Evolutionary conservation across 1,140 invertebrate species (phyloP).

Genomic region (Sarcophaga peregrina): DNA sequence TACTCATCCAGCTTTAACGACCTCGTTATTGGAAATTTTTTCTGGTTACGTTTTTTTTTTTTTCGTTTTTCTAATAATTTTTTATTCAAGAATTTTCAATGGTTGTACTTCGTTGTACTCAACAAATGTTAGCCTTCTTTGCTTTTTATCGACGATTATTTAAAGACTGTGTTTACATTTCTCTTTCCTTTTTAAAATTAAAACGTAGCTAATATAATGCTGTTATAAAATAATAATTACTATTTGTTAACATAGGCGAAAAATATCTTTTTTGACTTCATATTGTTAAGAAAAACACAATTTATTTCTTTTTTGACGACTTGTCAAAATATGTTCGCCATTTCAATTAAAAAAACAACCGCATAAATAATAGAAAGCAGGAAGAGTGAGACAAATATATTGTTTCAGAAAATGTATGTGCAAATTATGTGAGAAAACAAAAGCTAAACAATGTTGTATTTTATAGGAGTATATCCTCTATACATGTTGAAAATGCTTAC

Average conservation of each 20-base stretch:
- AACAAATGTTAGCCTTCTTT: background rate
- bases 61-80: background rate
- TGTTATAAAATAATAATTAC: too few species aligned
- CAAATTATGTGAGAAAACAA: constrained; percentile 10
- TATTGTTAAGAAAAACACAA: constrained; percentile 16
- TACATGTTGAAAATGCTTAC: background rate
- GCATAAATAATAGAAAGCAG: background rate
- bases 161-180: background rate
- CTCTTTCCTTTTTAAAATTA: background rate
- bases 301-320: background rate
- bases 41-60: background rate
- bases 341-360: constrained; percentile 4
- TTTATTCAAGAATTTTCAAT: background rate
- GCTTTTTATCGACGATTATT: background rate
- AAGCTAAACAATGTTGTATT: background rate
- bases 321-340: constrained; percentile 23
- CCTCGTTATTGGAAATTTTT: background rate
- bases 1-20: background rate
- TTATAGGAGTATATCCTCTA: background rate
- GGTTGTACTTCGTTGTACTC: background rate
- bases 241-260: background rate
- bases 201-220: background rate
- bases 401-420: background rate
- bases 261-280: background rate
- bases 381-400: constrained; percentile 8